Evolutionary conservation across 2,797 vertebrate genomes (phyloP), one percentile per base, ranked within the genome.

Genomic region (Myotis pilosus): DNA sequence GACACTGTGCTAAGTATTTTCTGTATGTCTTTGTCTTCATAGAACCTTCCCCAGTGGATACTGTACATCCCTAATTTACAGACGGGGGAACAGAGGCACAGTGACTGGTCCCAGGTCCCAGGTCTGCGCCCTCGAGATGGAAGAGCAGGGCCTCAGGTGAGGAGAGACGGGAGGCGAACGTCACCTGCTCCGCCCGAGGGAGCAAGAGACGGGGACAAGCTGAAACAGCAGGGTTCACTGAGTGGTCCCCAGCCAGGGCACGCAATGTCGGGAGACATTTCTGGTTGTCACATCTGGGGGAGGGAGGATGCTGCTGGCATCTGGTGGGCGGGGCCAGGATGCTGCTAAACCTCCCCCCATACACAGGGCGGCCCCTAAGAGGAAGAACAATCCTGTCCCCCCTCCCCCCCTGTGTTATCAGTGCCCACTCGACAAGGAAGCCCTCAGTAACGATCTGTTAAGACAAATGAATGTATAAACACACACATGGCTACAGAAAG

Each of bases 381-480:
- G 38, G 3, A 16, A 44, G n/a, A n/a, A 2, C 0, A 1, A 53
- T 9, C 49, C 22, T 19, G 22, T 57, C 25, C 69, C 17, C 53
- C 53, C 6, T 7, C 53, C 20, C 53, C 6, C 53, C 20, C 53
- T 2, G 51, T 20, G 51, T 60, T 28, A 13, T 12, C 57, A 60
- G 23, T 1, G 22, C 22, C 71, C 7, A 6, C 49, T 0, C 15
- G 36, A 20, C 36, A 4, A 51, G 53, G 51, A 1, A 47, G 22
- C 51, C 36, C 86, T 62, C 82, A 1, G 11, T 2, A 22, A 11
- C 6, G 1, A 13, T 10, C 47, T 41, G 0, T 44, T 41, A 51
- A 9, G 30, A 66, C 1, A 64, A 0, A 19, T 2, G 25, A 49
- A 44, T 0, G 2, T 4, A 20, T 2, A 10, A 8, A 51, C 41